phyloP scores from a whole-genome alignment of 2,888 invertebrate genomes.

The Heliconius hortense region DNA sequence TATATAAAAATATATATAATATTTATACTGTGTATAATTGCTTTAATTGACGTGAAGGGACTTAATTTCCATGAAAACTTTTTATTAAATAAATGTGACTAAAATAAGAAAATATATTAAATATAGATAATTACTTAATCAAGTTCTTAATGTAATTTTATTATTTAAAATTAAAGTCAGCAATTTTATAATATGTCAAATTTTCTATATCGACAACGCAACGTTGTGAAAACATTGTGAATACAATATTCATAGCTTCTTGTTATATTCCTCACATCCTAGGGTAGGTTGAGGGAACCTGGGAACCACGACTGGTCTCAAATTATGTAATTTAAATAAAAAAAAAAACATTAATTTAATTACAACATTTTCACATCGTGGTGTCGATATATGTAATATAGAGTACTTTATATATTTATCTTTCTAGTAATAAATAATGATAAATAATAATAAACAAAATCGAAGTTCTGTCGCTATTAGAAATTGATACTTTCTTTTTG shows the following conservation, averaged over 20 bases:
- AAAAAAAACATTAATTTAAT: too few relatives aligned
- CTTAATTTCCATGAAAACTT: neutral
- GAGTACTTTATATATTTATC: neutral
- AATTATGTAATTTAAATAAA: too few relatives aligned
- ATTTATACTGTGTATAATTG: conserved; percentile 1
- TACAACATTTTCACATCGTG: too few relatives aligned
- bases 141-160: conserved; percentile 1
- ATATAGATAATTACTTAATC: conserved; percentile 1
- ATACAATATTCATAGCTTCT: neutral
- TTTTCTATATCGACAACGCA: neutral
- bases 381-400: too few relatives aligned
- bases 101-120: neutral
- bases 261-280: too few relatives aligned
- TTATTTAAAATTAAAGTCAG: neutral
- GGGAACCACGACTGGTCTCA: too few relatives aligned
- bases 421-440: neutral
- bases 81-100: neutral
- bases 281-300: too few relatives aligned
- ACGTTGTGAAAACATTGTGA: neutral
- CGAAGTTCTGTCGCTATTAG: neutral
- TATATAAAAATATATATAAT: neutral
- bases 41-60: conserved; percentile 4
- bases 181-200: neutral
- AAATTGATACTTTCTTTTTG: too few relatives aligned
- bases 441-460: neutral